phyloP scores from a whole-genome alignment of 1,140 invertebrate species.

The Drosophila nannoptera region DNA sequence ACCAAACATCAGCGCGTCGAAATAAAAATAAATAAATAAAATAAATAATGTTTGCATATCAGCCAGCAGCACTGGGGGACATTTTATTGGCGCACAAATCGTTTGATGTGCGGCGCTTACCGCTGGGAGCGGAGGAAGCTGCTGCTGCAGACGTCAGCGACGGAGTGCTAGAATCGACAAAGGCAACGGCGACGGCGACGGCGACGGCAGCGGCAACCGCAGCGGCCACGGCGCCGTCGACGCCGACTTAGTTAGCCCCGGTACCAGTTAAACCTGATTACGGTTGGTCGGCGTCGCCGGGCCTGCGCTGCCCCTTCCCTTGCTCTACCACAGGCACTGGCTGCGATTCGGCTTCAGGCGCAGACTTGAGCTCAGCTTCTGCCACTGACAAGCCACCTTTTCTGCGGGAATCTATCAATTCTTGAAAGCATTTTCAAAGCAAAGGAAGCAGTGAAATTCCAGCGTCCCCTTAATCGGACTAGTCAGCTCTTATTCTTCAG shows the following conservation, averaged over 20 bases:
- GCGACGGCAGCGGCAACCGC: slow-evolving; percentile 18
- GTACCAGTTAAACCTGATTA: slow-evolving; percentile 75
- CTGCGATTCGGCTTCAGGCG: too few relatives aligned
- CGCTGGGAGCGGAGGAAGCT: slow-evolving; percentile 45
- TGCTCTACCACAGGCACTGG: too few relatives aligned
- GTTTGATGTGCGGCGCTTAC: slow-evolving; percentile 67
- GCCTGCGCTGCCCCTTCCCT: too few relatives aligned
- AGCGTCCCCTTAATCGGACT: slow-evolving; percentile 49
- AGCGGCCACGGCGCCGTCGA: slow-evolving; percentile 44
- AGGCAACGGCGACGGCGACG: slow-evolving; percentile 34
- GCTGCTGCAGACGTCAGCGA: slow-evolving; percentile 43
- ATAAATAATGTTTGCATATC: slow-evolving; percentile 78
- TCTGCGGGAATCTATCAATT: slow-evolving; percentile 58
- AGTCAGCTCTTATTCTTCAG: too few relatives aligned
- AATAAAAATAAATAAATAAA: slow-evolving; percentile 67
- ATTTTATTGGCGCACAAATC: slow-evolving; percentile 75
- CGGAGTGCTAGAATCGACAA: too few relatives aligned
- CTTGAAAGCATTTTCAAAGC: slow-evolving; percentile 53
- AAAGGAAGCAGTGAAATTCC: slow-evolving; percentile 55
- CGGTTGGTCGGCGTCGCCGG: slow-evolving; percentile 37
- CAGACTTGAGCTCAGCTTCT: too few relatives aligned
- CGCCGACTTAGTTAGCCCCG: slow-evolving; percentile 39
- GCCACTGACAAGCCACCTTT: neutral
- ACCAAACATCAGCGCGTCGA: slow-evolving; percentile 68
- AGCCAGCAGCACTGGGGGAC: slow-evolving; percentile 65